phyloP scores from a whole-genome alignment of 1,140 invertebrate genomes.

The Schlechtendalia chinensis region DNA sequence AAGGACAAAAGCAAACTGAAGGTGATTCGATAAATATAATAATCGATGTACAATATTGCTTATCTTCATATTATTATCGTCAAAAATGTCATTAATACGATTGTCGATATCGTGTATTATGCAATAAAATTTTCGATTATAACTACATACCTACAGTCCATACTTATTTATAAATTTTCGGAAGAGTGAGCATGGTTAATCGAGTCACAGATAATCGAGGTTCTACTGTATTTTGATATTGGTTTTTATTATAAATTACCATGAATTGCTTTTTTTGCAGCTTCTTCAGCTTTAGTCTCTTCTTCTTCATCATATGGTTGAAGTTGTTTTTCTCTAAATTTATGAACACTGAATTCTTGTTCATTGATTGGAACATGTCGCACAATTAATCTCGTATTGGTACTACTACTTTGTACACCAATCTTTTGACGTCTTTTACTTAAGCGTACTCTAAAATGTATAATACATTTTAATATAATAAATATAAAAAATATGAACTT shows the following conservation, averaged over 20 bases:
- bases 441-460: conserved; percentile 71
- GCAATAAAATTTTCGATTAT: no score
- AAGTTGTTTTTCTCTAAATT: conserved; percentile 80
- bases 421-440: conserved; percentile 83
- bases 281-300: conserved; percentile 65
- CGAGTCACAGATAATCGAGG: no score
- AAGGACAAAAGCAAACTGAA: no score
- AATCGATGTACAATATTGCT: no score
- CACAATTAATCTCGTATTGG: conserved; percentile 77
- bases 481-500: not conserved
- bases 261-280: conserved; percentile 52
- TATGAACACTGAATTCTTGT: conserved; percentile 80
- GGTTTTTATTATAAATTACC: conserved; percentile 1
- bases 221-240: no score
- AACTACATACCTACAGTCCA: no score
- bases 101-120: no score
- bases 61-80: no score
- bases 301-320: conserved; percentile 79
- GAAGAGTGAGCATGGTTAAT: no score
- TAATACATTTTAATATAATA: not conserved
- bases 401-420: conserved; percentile 71
- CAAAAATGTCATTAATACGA: no score
- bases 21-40: no score
- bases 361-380: conserved; percentile 86
- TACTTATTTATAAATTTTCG: no score